Base-by-base conservation (phyloP, 2,113 vertebrate genomes). In the Lichenostomus cassidix region DNA sequence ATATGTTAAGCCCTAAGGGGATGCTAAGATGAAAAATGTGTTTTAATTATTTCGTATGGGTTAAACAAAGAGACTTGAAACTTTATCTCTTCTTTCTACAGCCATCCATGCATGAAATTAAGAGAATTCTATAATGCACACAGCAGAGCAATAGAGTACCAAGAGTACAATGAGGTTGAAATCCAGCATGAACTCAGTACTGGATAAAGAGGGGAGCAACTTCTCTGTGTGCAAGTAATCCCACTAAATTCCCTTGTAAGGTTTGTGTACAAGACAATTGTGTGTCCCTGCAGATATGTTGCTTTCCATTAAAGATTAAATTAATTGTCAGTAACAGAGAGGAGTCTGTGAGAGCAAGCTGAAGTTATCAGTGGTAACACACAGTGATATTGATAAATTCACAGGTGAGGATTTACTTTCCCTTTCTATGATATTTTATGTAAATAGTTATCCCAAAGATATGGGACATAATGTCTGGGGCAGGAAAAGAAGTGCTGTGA, bases 1-100 rank as follows among this genome's bases (percentile, higher is more conserved):
- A 60, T 83, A 88, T 68, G 74, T 59, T 88, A 71, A 94, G 71
- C 55, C 85, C 82, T 78, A 52, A 89, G 73, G 93, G 84, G 65
- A 87, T n/a, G 58, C 81, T 89, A 41, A 83, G 55, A 88, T 81
- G 79, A 97, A 96, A 94, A 95, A 96, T 75, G 59, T 69, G 60
- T 46, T 95, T 86, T 95, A 92, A 93, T 95, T 94, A 90, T 90
- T 95, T 90, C 7, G 2, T 70, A 75, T 75, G 52, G 28, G 71
- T 96, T 95, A 93, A 96, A 62, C 75, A 92, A 91, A 94, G 64
- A 55, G 64, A 70, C 64, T 75, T 75, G 53, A 94, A 93, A 81
- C 76, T 90, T 90, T 75, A 60, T 91, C 91, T 95, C 78, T 77
- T 68, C 73, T 93, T 87, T 93, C 56, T 90, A 63, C 64, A 70